phyloP scores from a whole-genome alignment of 2,888 invertebrate species.

The Callosobruchus maculatus region DNA sequence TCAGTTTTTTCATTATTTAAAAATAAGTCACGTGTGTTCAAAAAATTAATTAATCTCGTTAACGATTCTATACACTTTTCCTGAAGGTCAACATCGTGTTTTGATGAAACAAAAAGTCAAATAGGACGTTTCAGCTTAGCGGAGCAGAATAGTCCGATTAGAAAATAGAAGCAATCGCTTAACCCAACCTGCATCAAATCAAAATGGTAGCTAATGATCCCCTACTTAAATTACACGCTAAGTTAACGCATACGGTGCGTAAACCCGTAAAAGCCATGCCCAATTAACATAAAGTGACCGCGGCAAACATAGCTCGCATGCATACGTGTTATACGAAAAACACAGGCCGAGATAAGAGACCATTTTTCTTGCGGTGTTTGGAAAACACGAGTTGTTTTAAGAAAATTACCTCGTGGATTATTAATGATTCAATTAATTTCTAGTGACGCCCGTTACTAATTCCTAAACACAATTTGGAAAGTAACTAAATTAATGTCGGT shows the following conservation, averaged over 20 bases:
- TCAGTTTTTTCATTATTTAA: too few species aligned
- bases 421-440: conserved; percentile 13
- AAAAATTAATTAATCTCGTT: too few species aligned
- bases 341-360: not conserved
- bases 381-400: not conserved
- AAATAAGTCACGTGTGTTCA: too few species aligned
- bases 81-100: too few species aligned
- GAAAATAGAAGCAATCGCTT: too few species aligned
- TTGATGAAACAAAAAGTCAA: too few species aligned
- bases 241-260: not conserved
- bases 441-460: conserved; percentile 11
- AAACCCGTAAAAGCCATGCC: not conserved
- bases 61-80: too few species aligned
- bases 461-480: conserved; percentile 4
- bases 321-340: not conserved
- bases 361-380: not conserved
- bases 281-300: not conserved
- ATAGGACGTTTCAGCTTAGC: too few species aligned
- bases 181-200: too few species aligned
- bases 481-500: not conserved
- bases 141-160: too few species aligned
- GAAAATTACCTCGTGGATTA: conserved; percentile 1
- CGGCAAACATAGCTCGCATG: not conserved
- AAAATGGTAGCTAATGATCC: too few species aligned
- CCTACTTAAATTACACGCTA: not conserved